These are phyloP conservation scores for Lingula anatina DNA, from an alignment of 2,888 invertebrate species.

Conservation along the genomic window DNA sequence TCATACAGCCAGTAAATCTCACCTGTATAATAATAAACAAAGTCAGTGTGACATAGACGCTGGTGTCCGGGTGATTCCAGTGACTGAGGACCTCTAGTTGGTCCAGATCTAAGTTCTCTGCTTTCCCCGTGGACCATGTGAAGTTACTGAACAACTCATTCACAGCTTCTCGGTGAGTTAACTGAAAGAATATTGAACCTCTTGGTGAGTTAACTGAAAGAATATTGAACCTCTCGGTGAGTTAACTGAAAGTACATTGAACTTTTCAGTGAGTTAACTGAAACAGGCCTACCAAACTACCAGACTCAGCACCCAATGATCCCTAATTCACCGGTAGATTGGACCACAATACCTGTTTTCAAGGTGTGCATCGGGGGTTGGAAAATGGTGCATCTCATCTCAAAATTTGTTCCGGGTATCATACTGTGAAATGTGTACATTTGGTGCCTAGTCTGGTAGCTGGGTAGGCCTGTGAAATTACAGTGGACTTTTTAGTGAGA, in stretches of 20 bases:
- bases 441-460: too few species aligned
- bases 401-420: neutral
- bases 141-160: slow-evolving; percentile 88
- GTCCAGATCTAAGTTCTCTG: slow-evolving; percentile 67
- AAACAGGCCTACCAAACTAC: neutral
- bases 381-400: too few species aligned
- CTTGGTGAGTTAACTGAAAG: neutral
- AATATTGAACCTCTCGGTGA: slow-evolving; percentile 57
- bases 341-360: too few species aligned
- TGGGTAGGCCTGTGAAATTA: too few species aligned
- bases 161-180: slow-evolving; percentile 60
- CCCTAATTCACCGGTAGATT: too few species aligned
- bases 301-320: too few species aligned
- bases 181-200: slow-evolving; percentile 32
- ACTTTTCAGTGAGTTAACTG: neutral
- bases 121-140: slow-evolving; percentile 75
- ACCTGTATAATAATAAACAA: slow-evolving; percentile 83
- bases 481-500: too few species aligned
- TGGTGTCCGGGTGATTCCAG: slow-evolving; percentile 77
- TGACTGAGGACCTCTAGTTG: slow-evolving; percentile 79
- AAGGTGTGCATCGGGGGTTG: too few species aligned
- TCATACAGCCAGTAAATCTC: too few species aligned
- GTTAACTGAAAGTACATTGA: slow-evolving; percentile 48
- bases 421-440: too few species aligned
- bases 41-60: slow-evolving; percentile 78